Conservation (phyloP, 1,140 invertebrate species). For the Laupala kohalensis region DNA sequence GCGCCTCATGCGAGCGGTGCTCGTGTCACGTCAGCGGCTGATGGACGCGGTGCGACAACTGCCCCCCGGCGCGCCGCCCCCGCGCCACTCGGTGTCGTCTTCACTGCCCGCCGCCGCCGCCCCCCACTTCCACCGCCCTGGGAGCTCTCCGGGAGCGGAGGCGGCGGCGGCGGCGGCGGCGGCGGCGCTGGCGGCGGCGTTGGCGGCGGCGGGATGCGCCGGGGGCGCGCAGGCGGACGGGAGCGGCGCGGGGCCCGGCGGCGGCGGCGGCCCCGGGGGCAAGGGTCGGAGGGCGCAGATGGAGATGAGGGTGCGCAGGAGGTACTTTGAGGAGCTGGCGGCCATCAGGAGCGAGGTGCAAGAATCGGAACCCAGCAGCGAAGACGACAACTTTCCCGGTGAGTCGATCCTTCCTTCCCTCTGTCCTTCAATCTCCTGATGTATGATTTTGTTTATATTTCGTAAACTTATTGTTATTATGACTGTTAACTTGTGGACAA, state of each 20-base stretch:
- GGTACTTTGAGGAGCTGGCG: conserved; percentile 39
- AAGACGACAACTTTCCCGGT: conserved; percentile 52
- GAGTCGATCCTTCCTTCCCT: no score
- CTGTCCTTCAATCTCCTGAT: no score
- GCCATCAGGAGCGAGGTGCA: conserved; percentile 42
- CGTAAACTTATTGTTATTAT: no score
- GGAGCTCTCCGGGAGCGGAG: no score
- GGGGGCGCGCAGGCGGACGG: conserved; percentile 29
- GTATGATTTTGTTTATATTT: no score
- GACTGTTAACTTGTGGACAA: background rate
- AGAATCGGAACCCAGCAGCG: conserved; percentile 47
- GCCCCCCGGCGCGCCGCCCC: no score
- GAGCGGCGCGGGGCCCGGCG: conserved; percentile 24
- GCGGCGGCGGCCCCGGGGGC: conserved; percentile 6
- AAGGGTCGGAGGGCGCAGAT: conserved; percentile 26
- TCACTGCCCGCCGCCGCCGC: no score
- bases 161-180: no score
- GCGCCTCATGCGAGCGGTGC: background rate
- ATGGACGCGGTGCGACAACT: background rate
- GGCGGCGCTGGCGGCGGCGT: no score
- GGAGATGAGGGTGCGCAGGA: conserved; percentile 33
- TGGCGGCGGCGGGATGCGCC: conserved; percentile 19
- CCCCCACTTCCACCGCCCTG: no score
- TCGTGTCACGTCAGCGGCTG: background rate
- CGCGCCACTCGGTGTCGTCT: background rate